Percentiles rank a stretch among this genome's conserved stretches.
Conservation (phyloP, 1,140 invertebrate species). For the Myzus persicae region DNA sequence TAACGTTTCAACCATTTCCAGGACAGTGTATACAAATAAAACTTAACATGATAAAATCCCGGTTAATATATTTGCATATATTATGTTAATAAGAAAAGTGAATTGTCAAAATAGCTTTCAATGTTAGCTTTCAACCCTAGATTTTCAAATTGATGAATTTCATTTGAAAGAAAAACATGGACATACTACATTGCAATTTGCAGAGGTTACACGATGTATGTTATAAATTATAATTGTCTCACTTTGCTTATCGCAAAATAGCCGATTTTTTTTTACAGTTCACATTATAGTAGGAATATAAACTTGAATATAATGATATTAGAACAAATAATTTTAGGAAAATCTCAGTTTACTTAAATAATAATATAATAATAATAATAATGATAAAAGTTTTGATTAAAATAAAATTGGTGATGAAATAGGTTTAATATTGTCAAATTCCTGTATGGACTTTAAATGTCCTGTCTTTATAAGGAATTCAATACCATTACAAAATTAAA, state of each 20-base stretch:
- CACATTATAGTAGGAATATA: no score
- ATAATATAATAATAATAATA: no score
- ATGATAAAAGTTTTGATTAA: no score
- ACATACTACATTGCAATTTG: neutral
- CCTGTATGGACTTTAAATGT: no score
- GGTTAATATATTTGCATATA: neutral
- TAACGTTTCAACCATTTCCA: neutral
- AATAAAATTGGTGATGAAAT: no score
- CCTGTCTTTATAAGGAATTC: no score
- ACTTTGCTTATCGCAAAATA: neutral
- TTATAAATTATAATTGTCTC: neutral
- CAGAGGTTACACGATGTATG: neutral
- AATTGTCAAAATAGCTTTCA: neutral
- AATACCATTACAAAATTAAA: no score
- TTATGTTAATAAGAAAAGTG: conserved; percentile 20
- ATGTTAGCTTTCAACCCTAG: neutral
- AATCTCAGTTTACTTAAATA: no score
- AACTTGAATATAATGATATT: no score
- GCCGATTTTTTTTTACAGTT: neutral
- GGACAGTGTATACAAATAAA: neutral
- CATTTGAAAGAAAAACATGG: neutral
- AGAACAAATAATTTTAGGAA: no score
- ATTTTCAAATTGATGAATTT: neutral
- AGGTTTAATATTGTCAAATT: no score
- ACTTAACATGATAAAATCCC: neutral